Base-by-base conservation (phyloP, 2,888 invertebrate genomes). In the Cantharis nigra region DNA sequence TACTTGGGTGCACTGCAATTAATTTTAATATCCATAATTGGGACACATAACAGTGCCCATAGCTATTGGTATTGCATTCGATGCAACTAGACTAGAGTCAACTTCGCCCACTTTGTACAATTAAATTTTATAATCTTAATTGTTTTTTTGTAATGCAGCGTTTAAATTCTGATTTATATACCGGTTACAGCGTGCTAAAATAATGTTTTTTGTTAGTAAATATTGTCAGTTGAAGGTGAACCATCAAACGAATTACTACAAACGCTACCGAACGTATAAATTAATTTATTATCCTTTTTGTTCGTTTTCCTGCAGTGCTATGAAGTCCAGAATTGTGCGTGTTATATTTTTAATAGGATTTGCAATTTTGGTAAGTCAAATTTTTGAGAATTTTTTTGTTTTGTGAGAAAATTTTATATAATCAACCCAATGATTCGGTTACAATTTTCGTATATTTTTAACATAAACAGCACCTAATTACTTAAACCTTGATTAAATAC, bases 171-270 rank as follows among this genome's bases (percentile, higher is more conserved):
- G 23, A 70, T 26, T 26, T 28, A 28, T 30, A 28, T 11, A 20
- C 23, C 20, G 20, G 49, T 49, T 70, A 49, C 49, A 20, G 70
- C 70, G 18, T 33, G 33, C 62, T 49, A 20, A 49, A 49, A 49
- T 49, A 49, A n/a, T n/a, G n/a, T 30, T 70, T 70, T 49, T 70
- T 70, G 70, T 70, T 70, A 49, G 26, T 67, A 26, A 70, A 70
- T 18, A 70, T 70, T 33, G 70, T 62, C 70, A 70, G 70, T 70
- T 70, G 49, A 70, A 70, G 70, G 33, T 20, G 70, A 70, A 13
- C 70, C 33, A 70, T 16, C 33, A 62, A 49, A 70, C 70, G 70
- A 33, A 18, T 70, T 33, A 28, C 33, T 28, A 70, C 70, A 33
- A 18, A 26, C 30, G 70, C 33, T 18, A 33, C 33, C 30, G 70